A percentile compares a stretch with the other conserved stretches of the same genome.
These are phyloP conservation scores for Globodera ellingtonae DNA, from an alignment of 1,140 invertebrate species.

Conservation along the genomic window DNA sequence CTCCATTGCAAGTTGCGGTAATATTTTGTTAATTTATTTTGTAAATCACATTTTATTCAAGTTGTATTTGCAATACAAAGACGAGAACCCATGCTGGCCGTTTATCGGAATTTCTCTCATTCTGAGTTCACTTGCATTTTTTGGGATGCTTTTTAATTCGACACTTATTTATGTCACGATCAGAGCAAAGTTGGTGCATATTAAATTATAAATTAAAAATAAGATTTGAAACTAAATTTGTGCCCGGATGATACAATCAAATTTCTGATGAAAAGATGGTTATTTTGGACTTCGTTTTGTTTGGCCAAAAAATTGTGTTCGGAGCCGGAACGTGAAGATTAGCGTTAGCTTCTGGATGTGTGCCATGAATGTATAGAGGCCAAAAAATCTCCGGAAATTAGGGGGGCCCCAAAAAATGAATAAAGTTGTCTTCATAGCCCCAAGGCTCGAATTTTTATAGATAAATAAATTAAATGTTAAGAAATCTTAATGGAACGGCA, in stretches of 20 bases:
- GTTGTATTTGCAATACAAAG: slow-evolving; percentile 12
- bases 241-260: background rate
- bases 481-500: slow-evolving; percentile 5
- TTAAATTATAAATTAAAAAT: background rate
- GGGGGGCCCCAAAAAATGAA: background rate
- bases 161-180: slow-evolving; percentile 25
- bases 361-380: background rate
- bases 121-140: background rate
- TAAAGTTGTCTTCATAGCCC: background rate
- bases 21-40: background rate
- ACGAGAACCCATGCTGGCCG: background rate
- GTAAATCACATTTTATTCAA: background rate
- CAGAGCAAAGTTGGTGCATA: background rate
- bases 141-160: slow-evolving; percentile 4
- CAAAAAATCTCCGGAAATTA: background rate
- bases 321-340: too few relatives aligned
- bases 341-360: too few relatives aligned
- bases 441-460: too few relatives aligned
- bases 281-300: background rate
- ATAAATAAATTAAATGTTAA: background rate
- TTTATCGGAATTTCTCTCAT: slow-evolving; percentile 7
- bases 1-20: too few relatives aligned
- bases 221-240: too few relatives aligned
- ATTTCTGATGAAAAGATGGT: too few relatives aligned
- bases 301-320: too few relatives aligned